Evolutionary conservation across 37 sponge, comb jelly and placozoan genomes (phyloP).

Genomic region (Chondrosia reniformis): DNA sequence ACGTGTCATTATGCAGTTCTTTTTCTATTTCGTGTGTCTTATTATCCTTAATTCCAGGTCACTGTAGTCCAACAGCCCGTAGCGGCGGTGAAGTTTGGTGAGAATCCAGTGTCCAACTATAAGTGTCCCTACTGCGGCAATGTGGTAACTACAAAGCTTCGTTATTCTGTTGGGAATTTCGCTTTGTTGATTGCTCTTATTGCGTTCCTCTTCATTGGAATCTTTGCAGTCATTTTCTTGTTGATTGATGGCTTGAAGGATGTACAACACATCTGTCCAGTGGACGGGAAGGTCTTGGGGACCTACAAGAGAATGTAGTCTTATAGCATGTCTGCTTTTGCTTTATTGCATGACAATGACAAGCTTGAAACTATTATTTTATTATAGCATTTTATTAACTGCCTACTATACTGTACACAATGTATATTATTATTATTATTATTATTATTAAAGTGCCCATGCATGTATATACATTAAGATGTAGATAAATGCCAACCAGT

Average conservation of each 20-base stretch:
- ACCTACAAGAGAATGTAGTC: neutral
- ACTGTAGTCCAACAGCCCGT: neutral
- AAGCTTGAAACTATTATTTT: neutral
- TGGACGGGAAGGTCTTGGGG: neutral
- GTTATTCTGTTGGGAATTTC: neutral
- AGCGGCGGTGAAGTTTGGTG: neutral
- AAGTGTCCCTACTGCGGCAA: constrained; percentile 3
- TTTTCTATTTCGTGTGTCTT: too few relatives aligned
- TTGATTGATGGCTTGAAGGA: neutral
- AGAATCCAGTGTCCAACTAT: neutral
- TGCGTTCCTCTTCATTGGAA: neutral
- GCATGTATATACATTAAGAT: too few relatives aligned
- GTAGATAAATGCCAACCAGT: too few relatives aligned
- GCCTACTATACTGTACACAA: constrained; percentile 29
- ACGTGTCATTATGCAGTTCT: too few relatives aligned
- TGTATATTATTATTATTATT: too few relatives aligned
- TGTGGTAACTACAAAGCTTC: neutral
- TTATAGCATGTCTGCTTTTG: neutral
- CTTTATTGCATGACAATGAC: neutral
- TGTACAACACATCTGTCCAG: neutral
- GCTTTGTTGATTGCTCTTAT: neutral
- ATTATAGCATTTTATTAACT: neutral
- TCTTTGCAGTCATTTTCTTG: neutral
- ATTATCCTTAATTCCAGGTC: too few relatives aligned
- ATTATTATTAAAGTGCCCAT: too few relatives aligned